phyloP scores from a whole-genome alignment of 2,888 invertebrate species.

The Limnephilus auricula region DNA sequence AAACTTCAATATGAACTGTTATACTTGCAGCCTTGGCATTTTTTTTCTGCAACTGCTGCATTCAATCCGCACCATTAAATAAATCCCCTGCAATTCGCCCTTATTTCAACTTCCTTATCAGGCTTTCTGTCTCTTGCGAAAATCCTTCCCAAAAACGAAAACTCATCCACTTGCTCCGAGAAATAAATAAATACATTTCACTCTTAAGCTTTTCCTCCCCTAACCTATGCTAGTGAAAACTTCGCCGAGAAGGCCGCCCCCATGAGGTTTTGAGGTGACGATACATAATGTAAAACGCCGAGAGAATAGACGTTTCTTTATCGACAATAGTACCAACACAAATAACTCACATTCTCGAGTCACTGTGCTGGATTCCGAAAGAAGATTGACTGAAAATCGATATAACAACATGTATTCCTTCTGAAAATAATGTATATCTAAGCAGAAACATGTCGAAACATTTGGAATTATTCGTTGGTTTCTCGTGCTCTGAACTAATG shows the following conservation, averaged over 20 bases:
- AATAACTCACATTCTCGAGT: slow-evolving; percentile 2
- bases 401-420: not conserved
- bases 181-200: not conserved
- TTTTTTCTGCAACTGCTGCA: not conserved
- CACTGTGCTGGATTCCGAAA: not conserved
- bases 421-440: not conserved
- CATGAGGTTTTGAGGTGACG: not conserved
- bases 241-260: not conserved
- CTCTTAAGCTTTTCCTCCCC: not conserved
- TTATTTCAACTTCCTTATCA: not conserved
- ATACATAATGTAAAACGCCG: not conserved
- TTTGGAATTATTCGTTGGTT: not conserved
- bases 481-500: not conserved
- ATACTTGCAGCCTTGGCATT: not conserved
- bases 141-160: not conserved
- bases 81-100: not conserved
- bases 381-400: not conserved
- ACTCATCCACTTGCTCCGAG: not conserved
- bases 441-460: not conserved
- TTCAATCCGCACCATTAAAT: not conserved
- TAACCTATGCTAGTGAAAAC: not conserved
- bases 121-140: not conserved
- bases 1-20: not conserved
- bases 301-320: not conserved
- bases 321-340: not conserved